A percentile compares a stretch with the other conserved stretches of the same genome.
Conservation (phyloP, 2,113 vertebrate genomes). For the Patagioenas fasciata region DNA sequence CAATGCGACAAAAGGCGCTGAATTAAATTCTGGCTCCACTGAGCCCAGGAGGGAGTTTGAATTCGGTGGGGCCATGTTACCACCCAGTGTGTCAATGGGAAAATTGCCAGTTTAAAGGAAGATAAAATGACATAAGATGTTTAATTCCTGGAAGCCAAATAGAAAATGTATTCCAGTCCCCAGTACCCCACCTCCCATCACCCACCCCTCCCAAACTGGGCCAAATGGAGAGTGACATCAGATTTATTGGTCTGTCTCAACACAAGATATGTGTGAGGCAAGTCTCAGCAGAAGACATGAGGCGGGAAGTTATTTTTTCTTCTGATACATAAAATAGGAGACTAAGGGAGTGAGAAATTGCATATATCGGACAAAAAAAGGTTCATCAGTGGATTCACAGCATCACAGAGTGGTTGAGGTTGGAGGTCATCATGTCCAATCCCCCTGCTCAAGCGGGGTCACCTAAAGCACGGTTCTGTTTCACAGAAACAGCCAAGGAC, state of each 20-base stretch:
- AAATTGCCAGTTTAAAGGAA: background rate
- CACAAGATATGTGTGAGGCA: background rate
- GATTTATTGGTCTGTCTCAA: background rate
- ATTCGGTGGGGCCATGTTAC: background rate
- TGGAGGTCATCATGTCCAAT: background rate
- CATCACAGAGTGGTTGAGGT: background rate
- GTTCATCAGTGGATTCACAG: background rate
- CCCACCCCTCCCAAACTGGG: background rate
- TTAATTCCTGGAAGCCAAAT: background rate
- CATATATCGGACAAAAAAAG: rapidly evolving
- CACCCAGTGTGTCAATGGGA: constrained; percentile 24
- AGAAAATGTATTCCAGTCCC: background rate
- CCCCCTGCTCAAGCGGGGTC: background rate
- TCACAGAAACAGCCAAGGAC: background rate
- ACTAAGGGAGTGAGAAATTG: background rate
- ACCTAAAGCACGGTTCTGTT: rapidly evolving
- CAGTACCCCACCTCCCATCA: background rate
- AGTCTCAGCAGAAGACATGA: background rate
- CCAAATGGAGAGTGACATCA: background rate
- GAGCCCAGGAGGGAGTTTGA: background rate
- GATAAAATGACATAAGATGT: background rate
- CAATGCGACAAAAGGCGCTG: background rate
- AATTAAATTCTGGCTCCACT: background rate
- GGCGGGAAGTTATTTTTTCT: background rate
- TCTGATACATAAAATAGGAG: background rate